A percentile compares a stretch with the other conserved stretches of the same genome.
Evolutionary conservation across 2,113 vertebrate species (phyloP).

Genomic region (Sphyrna mokarran): DNA sequence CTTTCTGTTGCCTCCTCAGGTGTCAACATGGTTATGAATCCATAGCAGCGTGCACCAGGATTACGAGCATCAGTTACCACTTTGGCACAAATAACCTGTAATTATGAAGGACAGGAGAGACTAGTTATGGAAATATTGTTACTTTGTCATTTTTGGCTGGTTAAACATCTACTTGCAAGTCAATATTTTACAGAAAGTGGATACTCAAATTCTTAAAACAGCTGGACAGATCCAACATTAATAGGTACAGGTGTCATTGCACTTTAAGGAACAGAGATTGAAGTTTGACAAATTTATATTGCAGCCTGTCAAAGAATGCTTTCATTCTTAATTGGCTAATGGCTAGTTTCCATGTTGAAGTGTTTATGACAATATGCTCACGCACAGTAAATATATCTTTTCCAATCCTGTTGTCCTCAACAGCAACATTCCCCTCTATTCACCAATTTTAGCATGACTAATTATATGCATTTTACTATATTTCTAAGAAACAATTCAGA

Average conservation of each 20-base stretch:
- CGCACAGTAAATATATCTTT: not conserved
- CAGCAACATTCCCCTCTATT: not conserved
- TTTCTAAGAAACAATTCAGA: not conserved
- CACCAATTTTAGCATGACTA: not conserved
- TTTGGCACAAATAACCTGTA: slow-evolving; percentile 88
- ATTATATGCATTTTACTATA: not conserved
- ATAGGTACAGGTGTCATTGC: not conserved
- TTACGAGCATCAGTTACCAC: slow-evolving; percentile 95
- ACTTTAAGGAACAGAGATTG: not conserved
- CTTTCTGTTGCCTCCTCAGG: slow-evolving; percentile 89
- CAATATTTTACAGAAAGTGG: not conserved
- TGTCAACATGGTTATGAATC: slow-evolving; percentile 91
- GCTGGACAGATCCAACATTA: not conserved
- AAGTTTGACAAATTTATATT: not conserved
- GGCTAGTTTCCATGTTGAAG: not conserved
- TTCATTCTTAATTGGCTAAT: not conserved
- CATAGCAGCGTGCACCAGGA: slow-evolving; percentile 89
- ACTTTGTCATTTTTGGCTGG: not conserved
- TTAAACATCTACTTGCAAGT: not conserved
- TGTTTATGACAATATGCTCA: not conserved
- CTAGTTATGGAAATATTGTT: not conserved
- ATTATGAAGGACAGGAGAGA: not conserved
- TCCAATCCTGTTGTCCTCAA: not conserved
- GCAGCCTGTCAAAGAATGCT: not conserved
- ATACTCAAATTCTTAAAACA: not conserved